Evolutionary conservation across 2,113 vertebrate species (phyloP).

Genomic region (Serinus canaria): DNA sequence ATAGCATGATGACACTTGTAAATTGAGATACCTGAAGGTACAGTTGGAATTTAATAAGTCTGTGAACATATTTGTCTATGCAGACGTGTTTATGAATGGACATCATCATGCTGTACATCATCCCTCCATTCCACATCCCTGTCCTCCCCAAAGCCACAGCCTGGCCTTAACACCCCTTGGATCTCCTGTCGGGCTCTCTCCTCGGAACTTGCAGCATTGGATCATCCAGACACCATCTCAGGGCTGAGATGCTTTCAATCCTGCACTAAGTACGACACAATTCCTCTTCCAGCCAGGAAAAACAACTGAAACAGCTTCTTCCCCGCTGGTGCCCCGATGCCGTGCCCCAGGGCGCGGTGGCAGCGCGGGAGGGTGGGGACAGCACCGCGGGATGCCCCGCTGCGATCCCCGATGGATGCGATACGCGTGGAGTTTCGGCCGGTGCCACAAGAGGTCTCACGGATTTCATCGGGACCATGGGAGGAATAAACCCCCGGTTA

Average conservation of each 20-base stretch:
- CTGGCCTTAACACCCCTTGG: neutral
- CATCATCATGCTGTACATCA: neutral
- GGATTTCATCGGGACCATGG: neutral
- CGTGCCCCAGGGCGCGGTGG: fast-evolving
- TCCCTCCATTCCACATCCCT: fast-evolving
- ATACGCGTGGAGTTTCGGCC: neutral
- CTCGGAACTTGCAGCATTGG: neutral
- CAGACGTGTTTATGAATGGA: neutral
- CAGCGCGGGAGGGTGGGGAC: neutral
- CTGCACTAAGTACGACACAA: fast-evolving
- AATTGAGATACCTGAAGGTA: fast-evolving
- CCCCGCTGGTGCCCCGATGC: neutral
- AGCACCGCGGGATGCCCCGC: fast-evolving
- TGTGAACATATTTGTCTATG: neutral
- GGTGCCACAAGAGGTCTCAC: conserved; percentile 27
- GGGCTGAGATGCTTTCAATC: neutral
- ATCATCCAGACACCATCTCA: neutral
- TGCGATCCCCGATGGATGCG: fast-evolving
- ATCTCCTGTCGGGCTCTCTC: neutral
- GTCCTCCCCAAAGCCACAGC: neutral
- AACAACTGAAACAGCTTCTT: neutral
- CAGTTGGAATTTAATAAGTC: neutral
- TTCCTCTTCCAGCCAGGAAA: neutral
- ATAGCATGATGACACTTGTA: neutral
- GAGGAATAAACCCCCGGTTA: neutral